phyloP scores from a whole-genome alignment of 2,113 vertebrate genomes.

The Podocnemis expansa region DNA sequence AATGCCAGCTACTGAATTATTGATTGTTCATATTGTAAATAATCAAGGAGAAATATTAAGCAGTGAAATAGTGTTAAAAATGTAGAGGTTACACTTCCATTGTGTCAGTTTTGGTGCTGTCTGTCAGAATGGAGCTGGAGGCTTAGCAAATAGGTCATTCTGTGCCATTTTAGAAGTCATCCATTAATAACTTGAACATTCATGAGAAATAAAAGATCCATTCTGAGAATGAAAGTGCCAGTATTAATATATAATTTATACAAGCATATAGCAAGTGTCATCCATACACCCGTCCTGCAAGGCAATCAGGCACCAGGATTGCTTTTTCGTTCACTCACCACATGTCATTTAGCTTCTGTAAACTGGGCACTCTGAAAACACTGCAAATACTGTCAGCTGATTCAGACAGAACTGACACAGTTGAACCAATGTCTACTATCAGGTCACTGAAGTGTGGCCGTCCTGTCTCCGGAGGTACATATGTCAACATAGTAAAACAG shows the following conservation, averaged over 20 bases:
- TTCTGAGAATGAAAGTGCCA: background rate
- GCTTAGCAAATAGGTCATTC: background rate
- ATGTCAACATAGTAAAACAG: background rate
- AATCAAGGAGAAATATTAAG: background rate
- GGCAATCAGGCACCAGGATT: background rate
- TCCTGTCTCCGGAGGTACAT: background rate
- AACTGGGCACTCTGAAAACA: background rate
- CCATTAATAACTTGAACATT: background rate
- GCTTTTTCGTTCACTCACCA: background rate
- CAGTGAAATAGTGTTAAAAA: background rate
- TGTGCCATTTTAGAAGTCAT: background rate
- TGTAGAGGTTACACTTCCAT: background rate
- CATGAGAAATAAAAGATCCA: background rate
- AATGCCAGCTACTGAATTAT: too few species aligned
- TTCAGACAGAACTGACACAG: background rate
- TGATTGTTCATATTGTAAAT: too few species aligned
- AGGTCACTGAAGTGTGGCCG: background rate
- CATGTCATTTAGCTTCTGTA: background rate
- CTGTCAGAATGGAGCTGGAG: background rate
- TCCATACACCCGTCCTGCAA: background rate
- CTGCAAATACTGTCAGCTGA: background rate
- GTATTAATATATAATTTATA: background rate
- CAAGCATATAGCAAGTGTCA: background rate
- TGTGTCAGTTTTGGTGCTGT: background rate
- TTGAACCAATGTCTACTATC: fast-evolving